Conservation (phyloP, 2,113 vertebrate genomes). For the Ammodytes marinus region DNA sequence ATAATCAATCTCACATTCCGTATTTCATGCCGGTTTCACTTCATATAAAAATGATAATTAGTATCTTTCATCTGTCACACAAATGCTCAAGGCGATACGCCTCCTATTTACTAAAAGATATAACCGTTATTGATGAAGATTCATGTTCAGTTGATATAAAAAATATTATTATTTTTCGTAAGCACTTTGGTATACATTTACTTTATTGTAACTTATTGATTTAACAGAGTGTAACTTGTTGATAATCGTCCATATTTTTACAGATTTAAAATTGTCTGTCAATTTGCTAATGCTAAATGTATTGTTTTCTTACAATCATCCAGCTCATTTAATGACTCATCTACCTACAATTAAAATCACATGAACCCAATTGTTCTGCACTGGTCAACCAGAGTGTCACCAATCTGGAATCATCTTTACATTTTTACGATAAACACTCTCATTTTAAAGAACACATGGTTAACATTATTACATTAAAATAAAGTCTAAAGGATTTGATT, state of each 20-base stretch:
- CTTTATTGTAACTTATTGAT: too few relatives aligned
- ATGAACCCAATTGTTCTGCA: neutral
- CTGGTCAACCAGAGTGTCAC: neutral
- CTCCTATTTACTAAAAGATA: neutral
- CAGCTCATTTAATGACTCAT: neutral
- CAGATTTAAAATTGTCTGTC: neutral
- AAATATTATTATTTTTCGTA: neutral
- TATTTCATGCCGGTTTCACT: slow-evolving; percentile 48
- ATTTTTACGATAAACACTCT: neutral
- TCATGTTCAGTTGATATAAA: neutral
- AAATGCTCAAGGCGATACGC: slow-evolving; percentile 5
- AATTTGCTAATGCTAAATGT: neutral
- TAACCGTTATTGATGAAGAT: neutral
- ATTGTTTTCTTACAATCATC: neutral
- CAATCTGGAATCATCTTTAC: neutral
- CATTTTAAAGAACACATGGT: neutral
- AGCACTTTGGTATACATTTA: neutral
- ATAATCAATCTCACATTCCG: slow-evolving; percentile 82
- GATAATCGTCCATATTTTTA: neutral
- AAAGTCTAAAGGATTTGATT: neutral
- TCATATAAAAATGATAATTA: slow-evolving; percentile 52
- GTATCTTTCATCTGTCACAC: slow-evolving; percentile 32
- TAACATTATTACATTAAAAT: too few relatives aligned
- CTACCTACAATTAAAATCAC: neutral
- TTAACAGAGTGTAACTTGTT: neutral